Conservation (phyloP, 2,888 invertebrate genomes). For the Drosophila paramelanica region DNA sequence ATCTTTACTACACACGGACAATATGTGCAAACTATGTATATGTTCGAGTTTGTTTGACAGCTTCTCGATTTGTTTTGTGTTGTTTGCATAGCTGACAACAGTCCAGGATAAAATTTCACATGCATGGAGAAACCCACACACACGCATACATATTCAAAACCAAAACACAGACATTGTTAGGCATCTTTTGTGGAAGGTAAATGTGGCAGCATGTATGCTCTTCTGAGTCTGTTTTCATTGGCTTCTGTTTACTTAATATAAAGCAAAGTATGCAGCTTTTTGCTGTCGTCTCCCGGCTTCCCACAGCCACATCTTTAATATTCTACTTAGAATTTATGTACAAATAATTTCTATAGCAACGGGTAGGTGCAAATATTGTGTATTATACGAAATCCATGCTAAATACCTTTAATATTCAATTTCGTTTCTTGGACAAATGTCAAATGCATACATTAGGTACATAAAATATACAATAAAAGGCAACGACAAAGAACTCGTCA, state of each 20-base stretch:
- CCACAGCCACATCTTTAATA: neutral
- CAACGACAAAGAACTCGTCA: too few species aligned
- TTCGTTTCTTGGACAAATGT: too few species aligned
- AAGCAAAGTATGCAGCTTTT: neutral
- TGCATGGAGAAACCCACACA: constrained; percentile 1
- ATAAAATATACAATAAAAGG: too few species aligned
- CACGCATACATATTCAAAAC: constrained; percentile 10
- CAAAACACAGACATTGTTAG: constrained; percentile 28
- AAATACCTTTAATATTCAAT: neutral
- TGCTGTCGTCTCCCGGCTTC: neutral
- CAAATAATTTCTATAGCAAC: constrained; percentile 1
- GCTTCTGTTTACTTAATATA: constrained; percentile 26
- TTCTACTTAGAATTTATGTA: neutral
- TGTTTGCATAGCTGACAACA: constrained; percentile 7
- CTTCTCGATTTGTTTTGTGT: constrained; percentile 25
- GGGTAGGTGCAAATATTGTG: neutral
- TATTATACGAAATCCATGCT: neutral
- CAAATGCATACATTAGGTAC: too few species aligned
- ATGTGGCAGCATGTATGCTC: constrained; percentile 42
- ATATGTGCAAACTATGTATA: constrained; percentile 3
- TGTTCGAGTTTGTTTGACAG: constrained; percentile 15
- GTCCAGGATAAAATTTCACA: neutral
- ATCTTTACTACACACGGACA: neutral
- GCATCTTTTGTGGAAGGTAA: constrained; percentile 28
- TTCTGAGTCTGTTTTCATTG: constrained; percentile 18